Base-by-base conservation (phyloP, 2,888 invertebrate genomes). In the Apodemia mormo region DNA sequence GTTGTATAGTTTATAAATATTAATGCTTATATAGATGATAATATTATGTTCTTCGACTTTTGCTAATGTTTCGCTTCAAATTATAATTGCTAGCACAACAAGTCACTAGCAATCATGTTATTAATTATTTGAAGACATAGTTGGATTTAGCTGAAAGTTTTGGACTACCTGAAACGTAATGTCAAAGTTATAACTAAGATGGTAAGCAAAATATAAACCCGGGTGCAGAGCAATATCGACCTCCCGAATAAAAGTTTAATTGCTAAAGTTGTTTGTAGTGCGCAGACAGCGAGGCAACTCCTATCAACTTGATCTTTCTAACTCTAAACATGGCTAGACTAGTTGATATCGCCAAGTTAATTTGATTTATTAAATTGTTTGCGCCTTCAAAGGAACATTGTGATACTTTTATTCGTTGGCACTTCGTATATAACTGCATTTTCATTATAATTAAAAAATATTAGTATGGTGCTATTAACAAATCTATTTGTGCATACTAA, bases 231-330 rank as follows among this genome's bases (percentile, higher is more conserved):
- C 81, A 83, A 85, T 86, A 86, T 86, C 84, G 88, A 88, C 86
- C 80, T 84, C 75, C 77, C 81, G 81, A 85, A 89, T 90, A 89
- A 89, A 90, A 91, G 87, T 92, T 90, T 90, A 90, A 92, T 90
- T 91, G 90, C 85, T 74, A 89, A 92, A 90, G 87, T 91, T 90
- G 85, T 86, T 86, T 88, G 85, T 83, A 87, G 84, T 85, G 82
- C 81, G 82, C 85, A 87, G 86, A 87, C 86, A 83, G 80, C 80
- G 79, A 69, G 82, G 78, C 82, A 81, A 80, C 82, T 78, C 76
- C 79, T 78, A 78, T 78, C 77, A 76, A 79, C 78, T 77, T 76
- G 77, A 76, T 80, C 76, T 74, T 77, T 72, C 73, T 70, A 76
- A 75, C 73, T 74, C 73, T 70, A 68, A 73, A 72, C 72, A 72